Evolutionary conservation across 2,797 vertebrate species (phyloP).

Genomic region (Diplodus puntazzo): DNA sequence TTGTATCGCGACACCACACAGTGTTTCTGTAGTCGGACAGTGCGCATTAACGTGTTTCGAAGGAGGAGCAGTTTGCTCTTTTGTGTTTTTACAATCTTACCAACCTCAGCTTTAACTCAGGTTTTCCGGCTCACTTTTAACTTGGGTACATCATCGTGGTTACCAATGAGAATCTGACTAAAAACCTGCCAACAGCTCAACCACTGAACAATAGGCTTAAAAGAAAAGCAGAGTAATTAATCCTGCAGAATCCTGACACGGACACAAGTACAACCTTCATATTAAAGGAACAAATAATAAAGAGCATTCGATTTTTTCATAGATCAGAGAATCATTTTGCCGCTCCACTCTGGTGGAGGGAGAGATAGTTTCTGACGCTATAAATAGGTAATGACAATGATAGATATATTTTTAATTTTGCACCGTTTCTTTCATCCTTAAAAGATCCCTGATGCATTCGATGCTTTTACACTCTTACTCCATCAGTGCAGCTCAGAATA

Average conservation of each 20-base stretch:
- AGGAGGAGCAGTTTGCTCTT: too few relatives aligned
- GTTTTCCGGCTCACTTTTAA: not conserved
- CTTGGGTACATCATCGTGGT: not conserved
- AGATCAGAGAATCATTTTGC: not conserved
- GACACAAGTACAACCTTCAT: not conserved
- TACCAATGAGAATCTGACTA: not conserved
- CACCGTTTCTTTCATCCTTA: not conserved
- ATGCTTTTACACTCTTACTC: not conserved
- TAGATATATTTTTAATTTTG: not conserved
- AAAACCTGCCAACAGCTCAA: not conserved
- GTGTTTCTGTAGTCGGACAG: too few relatives aligned
- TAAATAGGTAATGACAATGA: conserved; percentile 10
- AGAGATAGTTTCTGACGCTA: not conserved
- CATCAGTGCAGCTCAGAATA: conserved; percentile 9
- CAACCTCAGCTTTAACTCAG: too few relatives aligned
- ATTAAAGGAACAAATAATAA: not conserved
- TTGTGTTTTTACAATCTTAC: too few relatives aligned
- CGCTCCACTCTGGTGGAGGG: not conserved
- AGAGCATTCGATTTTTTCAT: not conserved
- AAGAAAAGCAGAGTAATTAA: not conserved
- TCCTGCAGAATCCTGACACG: not conserved
- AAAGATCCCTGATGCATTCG: not conserved
- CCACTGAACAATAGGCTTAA: not conserved
- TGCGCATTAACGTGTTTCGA: too few relatives aligned
- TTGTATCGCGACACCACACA: not conserved